These are phyloP conservation scores for Alligator mississippiensis DNA, from an alignment of 2,113 vertebrate genomes.

Conservation along the genomic window DNA sequence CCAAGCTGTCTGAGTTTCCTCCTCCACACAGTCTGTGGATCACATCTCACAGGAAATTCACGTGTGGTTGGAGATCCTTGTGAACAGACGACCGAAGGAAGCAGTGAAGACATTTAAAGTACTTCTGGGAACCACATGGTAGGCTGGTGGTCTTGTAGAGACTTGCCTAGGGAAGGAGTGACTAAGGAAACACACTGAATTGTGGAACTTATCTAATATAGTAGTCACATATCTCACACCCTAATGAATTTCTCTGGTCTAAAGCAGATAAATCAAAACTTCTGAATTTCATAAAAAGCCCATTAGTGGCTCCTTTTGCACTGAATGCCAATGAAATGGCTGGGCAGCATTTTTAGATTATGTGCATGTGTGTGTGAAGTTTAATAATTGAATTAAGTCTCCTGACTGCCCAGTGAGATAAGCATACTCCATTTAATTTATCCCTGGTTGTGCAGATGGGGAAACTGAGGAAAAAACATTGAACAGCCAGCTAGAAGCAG, in stretches of 20 bases:
- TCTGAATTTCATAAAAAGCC: background rate
- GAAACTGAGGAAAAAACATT: background rate
- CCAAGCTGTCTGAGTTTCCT: accelerated
- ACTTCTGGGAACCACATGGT: background rate
- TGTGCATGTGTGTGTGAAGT: background rate
- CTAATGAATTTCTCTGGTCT: background rate
- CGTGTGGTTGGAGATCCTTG: accelerated
- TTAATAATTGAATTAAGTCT: background rate
- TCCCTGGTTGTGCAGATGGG: background rate
- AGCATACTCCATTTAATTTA: too few species aligned
- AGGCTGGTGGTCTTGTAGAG: background rate
- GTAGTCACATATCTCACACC: background rate
- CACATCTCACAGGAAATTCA: accelerated
- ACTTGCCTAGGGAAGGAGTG: background rate
- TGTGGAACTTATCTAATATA: background rate
- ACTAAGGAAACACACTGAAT: background rate
- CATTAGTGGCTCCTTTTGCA: background rate
- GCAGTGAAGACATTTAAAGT: accelerated
- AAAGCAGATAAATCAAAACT: background rate
- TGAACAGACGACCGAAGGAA: background rate
- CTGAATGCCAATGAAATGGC: background rate
- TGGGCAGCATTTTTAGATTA: background rate
- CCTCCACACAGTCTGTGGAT: background rate
- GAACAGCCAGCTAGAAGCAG: background rate
- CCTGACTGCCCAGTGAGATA: background rate